Percentiles rank a stretch among this genome's conserved stretches.
Conservation (phyloP, 2,888 invertebrate genomes). For the Dusona sp. region DNA sequence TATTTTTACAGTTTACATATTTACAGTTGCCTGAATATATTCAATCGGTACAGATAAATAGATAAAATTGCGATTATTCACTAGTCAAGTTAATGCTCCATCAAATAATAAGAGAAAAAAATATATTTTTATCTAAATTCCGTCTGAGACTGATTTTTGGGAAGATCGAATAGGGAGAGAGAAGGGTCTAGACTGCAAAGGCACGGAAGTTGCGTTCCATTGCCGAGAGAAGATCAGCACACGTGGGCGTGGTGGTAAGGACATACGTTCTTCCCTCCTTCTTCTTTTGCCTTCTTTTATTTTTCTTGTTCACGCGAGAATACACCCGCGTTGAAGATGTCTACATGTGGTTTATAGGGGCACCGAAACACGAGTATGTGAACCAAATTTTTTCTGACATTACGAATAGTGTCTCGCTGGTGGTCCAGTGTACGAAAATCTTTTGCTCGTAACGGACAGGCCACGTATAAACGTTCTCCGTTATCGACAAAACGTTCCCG, state of each 20-base stretch:
- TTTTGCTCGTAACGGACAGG: slow-evolving; percentile 10
- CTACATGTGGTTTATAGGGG: slow-evolving; percentile 59
- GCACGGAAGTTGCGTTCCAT: slow-evolving; percentile 64
- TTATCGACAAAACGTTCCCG: slow-evolving; percentile 49
- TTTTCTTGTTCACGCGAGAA: slow-evolving; percentile 64
- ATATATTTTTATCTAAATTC: not conserved
- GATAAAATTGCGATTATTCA: not conserved
- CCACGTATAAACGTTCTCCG: slow-evolving; percentile 1
- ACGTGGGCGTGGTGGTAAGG: slow-evolving; percentile 68
- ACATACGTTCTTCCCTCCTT: slow-evolving; percentile 64
- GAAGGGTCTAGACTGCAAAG: slow-evolving; percentile 44
- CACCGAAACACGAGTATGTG: slow-evolving; percentile 62
- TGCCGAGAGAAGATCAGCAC: slow-evolving; percentile 61
- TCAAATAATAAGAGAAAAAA: not conserved
- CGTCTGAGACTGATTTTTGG: not conserved
- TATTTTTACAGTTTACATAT: not conserved
- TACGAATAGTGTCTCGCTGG: slow-evolving; percentile 31
- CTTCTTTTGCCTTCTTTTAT: slow-evolving; percentile 47
- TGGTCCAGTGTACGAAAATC: slow-evolving; percentile 54
- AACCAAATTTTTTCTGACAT: slow-evolving; percentile 38
- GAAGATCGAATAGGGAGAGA: not conserved
- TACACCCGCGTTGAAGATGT: slow-evolving; percentile 52
- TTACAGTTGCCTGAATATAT: not conserved
- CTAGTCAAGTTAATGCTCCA: not conserved
- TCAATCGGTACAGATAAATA: not conserved